Evolutionary conservation across 2,797 vertebrate genomes (phyloP).

Genomic region (Pseudochirops cupreus): DNA sequence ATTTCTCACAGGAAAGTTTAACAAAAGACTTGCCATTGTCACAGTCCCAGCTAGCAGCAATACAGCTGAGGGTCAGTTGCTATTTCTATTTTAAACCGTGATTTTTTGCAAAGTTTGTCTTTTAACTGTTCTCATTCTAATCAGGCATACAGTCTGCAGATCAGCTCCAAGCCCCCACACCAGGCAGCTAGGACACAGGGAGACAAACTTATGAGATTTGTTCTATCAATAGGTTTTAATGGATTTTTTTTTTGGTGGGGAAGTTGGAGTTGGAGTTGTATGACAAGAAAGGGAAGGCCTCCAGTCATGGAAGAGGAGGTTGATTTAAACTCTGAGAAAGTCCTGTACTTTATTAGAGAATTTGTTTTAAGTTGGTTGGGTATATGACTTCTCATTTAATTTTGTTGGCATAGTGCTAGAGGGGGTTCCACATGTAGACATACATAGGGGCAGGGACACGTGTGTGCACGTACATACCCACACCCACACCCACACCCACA

Average conservation of each 20-base stretch:
- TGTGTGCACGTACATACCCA: too few species aligned
- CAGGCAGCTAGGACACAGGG: conserved; percentile 75
- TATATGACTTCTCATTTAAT: not conserved
- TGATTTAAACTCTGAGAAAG: not conserved
- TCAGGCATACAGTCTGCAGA: conserved; percentile 80
- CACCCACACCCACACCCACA: not conserved
- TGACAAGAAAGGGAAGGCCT: not conserved
- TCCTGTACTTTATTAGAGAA: not conserved
- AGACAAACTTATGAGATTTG: conserved; percentile 67
- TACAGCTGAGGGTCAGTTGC: conserved; percentile 76
- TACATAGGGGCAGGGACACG: not conserved
- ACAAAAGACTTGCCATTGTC: conserved; percentile 73
- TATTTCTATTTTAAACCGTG: conserved; percentile 77
- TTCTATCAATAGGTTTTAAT: conserved; percentile 52
- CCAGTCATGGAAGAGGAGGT: not conserved
- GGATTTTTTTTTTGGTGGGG: conserved; percentile 1
- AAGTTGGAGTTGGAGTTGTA: not conserved
- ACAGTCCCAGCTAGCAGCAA: conserved; percentile 63
- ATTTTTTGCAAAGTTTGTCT: conserved; percentile 81
- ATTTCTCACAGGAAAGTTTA: conserved; percentile 75
- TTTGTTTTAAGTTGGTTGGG: not conserved
- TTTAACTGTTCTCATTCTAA: conserved; percentile 83
- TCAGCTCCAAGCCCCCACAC: conserved; percentile 70
- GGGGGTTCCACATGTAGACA: not conserved
- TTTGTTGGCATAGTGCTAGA: not conserved